Percentiles rank a stretch among this genome's conserved stretches.
phyloP scores from a whole-genome alignment of 2,888 invertebrate species.

The Diabrotica balteata region DNA sequence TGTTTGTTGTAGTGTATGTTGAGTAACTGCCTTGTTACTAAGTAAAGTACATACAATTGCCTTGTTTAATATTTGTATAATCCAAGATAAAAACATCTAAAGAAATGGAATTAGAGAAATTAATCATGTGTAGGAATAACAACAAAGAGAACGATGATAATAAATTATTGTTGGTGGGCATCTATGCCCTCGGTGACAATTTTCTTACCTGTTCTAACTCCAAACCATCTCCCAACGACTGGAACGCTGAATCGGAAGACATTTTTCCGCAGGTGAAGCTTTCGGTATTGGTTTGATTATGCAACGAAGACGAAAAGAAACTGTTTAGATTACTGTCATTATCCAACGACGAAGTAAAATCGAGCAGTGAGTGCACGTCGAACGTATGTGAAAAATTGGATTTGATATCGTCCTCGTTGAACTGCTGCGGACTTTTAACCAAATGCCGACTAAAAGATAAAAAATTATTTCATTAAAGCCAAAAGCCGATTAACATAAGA shows the following conservation, averaged over 20 bases:
- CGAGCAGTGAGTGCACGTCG: slow-evolving; percentile 53
- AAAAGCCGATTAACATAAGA: too few species aligned
- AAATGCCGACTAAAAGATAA: slow-evolving; percentile 45
- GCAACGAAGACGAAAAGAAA: slow-evolving; percentile 47
- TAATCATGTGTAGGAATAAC: too few species aligned
- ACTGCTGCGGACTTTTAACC: slow-evolving; percentile 43
- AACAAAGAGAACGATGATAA: too few species aligned
- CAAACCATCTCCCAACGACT: slow-evolving; percentile 59
- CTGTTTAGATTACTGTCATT: slow-evolving; percentile 48
- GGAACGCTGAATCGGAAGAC: slow-evolving; percentile 66
- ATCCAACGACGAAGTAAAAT: slow-evolving; percentile 49
- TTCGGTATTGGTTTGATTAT: slow-evolving; percentile 64
- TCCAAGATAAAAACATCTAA: too few species aligned
- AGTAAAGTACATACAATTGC: too few species aligned
- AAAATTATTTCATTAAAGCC: background rate
- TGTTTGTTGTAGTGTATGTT: too few species aligned
- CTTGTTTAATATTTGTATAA: too few species aligned
- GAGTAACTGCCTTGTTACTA: too few species aligned
- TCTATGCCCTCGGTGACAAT: too few species aligned
- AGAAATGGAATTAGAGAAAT: too few species aligned
- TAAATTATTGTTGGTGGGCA: too few species aligned
- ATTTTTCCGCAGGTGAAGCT: slow-evolving; percentile 62
- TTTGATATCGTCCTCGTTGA: slow-evolving; percentile 39
- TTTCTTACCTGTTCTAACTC: slow-evolving; percentile 53
- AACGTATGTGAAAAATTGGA: slow-evolving; percentile 40